Evolutionary conservation across 2,888 invertebrate species (phyloP), one percentile per base, ranked within the genome.

Genomic region (Aspidiotus rigidus): DNA sequence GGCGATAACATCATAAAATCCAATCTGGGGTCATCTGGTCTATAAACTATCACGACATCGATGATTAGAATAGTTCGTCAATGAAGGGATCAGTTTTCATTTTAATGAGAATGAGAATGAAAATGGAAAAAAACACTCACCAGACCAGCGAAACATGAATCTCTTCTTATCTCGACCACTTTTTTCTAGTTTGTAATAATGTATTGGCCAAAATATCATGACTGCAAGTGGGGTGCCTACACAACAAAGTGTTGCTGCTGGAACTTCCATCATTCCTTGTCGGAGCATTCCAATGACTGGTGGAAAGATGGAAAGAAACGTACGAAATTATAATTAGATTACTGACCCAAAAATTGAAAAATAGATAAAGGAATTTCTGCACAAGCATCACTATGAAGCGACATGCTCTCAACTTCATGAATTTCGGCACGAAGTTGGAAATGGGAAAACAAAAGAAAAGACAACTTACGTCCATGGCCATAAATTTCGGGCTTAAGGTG

Each of bases 401-500:
- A 49, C 10, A 13, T 49, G 49, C 11, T 49, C 10, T 49, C 6
- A 49, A n/a, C 6, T 49, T 6, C 49, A 49, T 49, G 11, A 13
- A 49, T 13, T 49, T 11, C 49, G n/a, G 11, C 10, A 49, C 6
- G 49, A 49, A 49, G 6, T 6, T 49, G 49, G n/a, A 49, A 49
- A 2, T 49, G 28, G 28, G 28, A 49, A 49, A 49, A 13, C n/a
- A 6, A 49, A 49, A 11, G 6, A 13, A 49, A 6, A 49, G 10
- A 49, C 1, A 59, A 59, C 59, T 59, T 28, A 59, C 59, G 39
- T 59, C 59, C 59, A 28, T 7, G 16, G 39, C 71, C 71, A 69
- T 72, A 72, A 54, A 69, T 69, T 15, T 69, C 66, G 1, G 71
- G 71, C 7, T 72, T 71, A 0, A 70, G 69, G 44, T 44, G 44